Percentiles rank a stretch among this genome's conserved stretches.
phyloP scores from a whole-genome alignment of 2,888 invertebrate species.

The Uloborus plumipes region DNA sequence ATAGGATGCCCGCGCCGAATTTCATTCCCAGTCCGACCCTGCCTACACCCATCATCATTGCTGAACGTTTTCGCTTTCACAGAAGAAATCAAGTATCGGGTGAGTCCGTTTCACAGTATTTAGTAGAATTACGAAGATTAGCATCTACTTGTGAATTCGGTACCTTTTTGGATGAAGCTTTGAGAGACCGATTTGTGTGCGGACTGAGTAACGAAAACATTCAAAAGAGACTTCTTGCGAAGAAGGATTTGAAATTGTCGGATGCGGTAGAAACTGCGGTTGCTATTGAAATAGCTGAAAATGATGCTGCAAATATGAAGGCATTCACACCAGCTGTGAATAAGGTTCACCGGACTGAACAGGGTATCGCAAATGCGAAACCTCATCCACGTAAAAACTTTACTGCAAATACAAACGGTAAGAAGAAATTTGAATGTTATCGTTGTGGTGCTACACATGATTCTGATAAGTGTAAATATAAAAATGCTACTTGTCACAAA shows the following conservation, averaged over 20 bases:
- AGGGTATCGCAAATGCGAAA: too few relatives aligned
- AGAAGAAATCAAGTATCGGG: neutral
- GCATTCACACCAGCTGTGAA: too few relatives aligned
- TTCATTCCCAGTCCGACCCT: too few relatives aligned
- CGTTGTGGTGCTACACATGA: conserved; percentile 21
- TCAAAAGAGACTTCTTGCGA: conserved; percentile 23
- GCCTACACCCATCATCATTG: neutral
- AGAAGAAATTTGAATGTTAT: neutral
- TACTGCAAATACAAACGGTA: neutral
- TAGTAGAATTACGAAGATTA: neutral
- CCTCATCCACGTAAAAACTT: neutral
- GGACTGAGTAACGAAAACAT: conserved; percentile 6
- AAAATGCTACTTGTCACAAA: conserved; percentile 10
- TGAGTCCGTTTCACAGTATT: neutral
- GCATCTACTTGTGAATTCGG: conserved; percentile 5
- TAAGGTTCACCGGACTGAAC: too few relatives aligned
- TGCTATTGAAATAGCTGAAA: too few relatives aligned
- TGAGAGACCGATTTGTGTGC: neutral
- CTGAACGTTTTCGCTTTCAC: neutral
- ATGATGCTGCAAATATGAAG: too few relatives aligned
- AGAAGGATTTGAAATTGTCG: conserved; percentile 5
- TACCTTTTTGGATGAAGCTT: conserved; percentile 18
- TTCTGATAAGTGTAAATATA: conserved; percentile 16
- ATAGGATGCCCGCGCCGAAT: too few relatives aligned
- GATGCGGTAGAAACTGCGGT: neutral